Percentiles rank a stretch among this genome's conserved stretches.
phyloP scores from a whole-genome alignment of 2,113 vertebrate species.

The Thinocorus orbignyianus region DNA sequence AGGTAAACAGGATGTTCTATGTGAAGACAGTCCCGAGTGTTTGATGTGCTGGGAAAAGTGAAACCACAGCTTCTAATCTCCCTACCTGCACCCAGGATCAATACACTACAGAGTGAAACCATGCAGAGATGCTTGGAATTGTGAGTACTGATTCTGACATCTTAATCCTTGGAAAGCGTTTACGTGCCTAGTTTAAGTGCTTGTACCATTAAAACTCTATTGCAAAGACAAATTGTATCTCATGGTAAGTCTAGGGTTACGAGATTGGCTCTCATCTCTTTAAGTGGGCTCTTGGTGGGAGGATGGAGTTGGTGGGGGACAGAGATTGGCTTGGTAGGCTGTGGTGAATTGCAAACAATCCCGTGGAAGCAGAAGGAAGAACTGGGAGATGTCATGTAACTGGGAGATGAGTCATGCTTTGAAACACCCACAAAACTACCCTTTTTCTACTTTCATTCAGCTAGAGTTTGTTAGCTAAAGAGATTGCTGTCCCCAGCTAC shows the following conservation, averaged over 20 bases:
- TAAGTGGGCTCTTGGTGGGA: not conserved
- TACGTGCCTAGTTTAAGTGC: not conserved
- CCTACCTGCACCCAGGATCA: conserved; percentile 81
- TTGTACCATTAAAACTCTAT: not conserved
- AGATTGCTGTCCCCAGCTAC: not conserved
- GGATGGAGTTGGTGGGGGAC: not conserved
- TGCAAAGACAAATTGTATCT: not conserved
- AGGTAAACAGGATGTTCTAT: not conserved
- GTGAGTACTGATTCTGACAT: not conserved
- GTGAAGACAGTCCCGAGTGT: not conserved
- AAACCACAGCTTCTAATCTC: conserved; percentile 71
- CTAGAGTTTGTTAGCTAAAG: not conserved
- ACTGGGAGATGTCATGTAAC: not conserved
- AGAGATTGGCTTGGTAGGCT: not conserved
- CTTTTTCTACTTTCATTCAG: not conserved
- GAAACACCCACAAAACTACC: not conserved
- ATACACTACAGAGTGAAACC: conserved; percentile 74
- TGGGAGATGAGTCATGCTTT: not conserved
- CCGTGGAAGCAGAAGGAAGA: not conserved
- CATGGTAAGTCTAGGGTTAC: not conserved
- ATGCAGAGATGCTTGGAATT: not conserved
- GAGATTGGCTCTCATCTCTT: not conserved
- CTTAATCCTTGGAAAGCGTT: not conserved
- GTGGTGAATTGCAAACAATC: not conserved
- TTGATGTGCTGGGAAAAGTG: conserved; percentile 67